Percentiles rank a stretch among this genome's conserved stretches.
phyloP scores from a whole-genome alignment of 1,140 invertebrate species.

The Euura saliciscinereae region DNA sequence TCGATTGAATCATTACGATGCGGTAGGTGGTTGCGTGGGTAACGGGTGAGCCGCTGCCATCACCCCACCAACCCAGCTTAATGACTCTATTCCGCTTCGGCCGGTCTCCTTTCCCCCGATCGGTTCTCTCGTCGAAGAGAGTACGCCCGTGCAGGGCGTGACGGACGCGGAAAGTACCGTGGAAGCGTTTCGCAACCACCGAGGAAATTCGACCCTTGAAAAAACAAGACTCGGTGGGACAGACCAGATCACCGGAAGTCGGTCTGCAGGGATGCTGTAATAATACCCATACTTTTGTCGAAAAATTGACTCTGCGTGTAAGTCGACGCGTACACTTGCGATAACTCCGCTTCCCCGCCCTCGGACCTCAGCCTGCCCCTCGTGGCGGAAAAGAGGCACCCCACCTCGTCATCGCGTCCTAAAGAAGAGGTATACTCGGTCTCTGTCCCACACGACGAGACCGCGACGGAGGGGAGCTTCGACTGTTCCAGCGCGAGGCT shows the following conservation, averaged over 20 bases:
- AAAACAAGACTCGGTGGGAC: neutral
- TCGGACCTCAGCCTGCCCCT: neutral
- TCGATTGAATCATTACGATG: constrained; percentile 7
- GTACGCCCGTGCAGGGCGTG: no score
- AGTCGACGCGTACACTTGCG: no score
- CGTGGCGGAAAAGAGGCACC: neutral
- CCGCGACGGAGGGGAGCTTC: neutral
- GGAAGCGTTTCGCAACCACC: no score
- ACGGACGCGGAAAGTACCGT: no score
- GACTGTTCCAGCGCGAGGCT: constrained; percentile 28
- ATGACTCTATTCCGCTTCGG: neutral
- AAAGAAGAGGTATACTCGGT: constrained; percentile 14
- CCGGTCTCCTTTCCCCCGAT: neutral
- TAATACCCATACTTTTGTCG: no score
- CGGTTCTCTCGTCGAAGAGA: neutral
- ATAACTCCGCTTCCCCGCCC: no score
- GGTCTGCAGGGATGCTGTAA: no score
- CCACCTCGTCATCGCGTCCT: neutral
- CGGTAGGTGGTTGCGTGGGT: constrained; percentile 6
- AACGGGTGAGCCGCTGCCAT: neutral
- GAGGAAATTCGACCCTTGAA: neutral
- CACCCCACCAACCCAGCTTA: neutral
- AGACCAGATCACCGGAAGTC: no score
- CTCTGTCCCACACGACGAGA: neutral
- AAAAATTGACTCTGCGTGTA: no score